phyloP scores from a whole-genome alignment of 2,113 vertebrate species.

The Hippocampus guttulatus region DNA sequence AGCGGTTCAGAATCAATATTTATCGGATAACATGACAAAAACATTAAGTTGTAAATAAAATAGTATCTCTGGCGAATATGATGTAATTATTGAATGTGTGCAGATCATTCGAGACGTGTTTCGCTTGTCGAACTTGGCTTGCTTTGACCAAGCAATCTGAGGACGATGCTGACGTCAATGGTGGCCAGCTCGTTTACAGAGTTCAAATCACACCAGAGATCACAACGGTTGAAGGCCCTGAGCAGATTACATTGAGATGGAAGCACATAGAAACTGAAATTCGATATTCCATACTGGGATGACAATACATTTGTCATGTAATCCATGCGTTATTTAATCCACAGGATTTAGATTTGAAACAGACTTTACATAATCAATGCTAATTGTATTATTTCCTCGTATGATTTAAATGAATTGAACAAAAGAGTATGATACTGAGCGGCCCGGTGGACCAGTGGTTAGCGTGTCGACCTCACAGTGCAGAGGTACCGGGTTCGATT shows the following conservation, averaged over 20 bases:
- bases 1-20: background rate
- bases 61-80: background rate
- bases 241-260: too few species aligned
- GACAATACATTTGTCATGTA: background rate
- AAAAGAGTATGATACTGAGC: background rate
- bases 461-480: too few species aligned
- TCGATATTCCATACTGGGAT: background rate
- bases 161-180: too few species aligned
- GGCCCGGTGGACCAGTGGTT: too few species aligned
- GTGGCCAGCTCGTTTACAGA: too few species aligned
- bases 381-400: background rate
- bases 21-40: background rate
- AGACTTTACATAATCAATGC: background rate
- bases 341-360: background rate
- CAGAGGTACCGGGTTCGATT: too few species aligned
- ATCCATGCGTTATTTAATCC: background rate
- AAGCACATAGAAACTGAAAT: background rate
- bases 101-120: background rate
- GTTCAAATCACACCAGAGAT: background rate
- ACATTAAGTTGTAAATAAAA: background rate
- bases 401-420: background rate
- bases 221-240: background rate
- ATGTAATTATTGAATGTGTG: background rate
- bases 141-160: background rate
- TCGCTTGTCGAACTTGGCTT: background rate